Evolutionary conservation across 2,888 invertebrate genomes (phyloP), one percentile per base, ranked within the genome.

Genomic region (Linnaemya tessellans): DNA sequence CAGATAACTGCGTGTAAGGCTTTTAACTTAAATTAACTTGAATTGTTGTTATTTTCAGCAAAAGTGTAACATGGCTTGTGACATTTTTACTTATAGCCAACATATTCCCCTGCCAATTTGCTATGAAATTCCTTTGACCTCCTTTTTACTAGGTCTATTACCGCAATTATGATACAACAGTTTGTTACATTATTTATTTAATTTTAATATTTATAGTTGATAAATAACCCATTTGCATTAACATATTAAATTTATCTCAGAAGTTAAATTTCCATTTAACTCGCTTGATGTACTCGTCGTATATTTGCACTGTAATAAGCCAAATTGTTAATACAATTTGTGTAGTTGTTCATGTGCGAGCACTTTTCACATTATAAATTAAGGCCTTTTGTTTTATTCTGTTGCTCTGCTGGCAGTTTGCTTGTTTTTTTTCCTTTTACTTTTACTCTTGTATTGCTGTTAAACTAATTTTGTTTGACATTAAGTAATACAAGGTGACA

Each of bases 401-500:
- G 18, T 35, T 64, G 41, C 46, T 46, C 51, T 41, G 68, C 13
- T 2, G 9, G n/a, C 38, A 20, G 10, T 22, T 65, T 73, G 58
- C 25, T 43, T 62, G 30, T 65, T 18, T 1, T 13, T 64, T n/a
- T 25, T 51, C 9, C 18, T 73, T 49, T 68, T 51, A 62, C 49
- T 60, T 74, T 74, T 67, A 41, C 67, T 74, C 49, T 54, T 79
- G 64, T 75, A 46, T 73, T 56, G 78, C 75, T 85, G 80, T 79
- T 49, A 75, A 81, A 88, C 87, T 89, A 89, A 90, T 87, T 89
- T 89, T 84, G 87, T 87, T 88, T 89, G 90, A 89, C 89, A 88
- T 87, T 87, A 88, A 89, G 86, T 86, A 86, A 84, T 80, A 88
- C 87, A 89, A 87, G 89, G 88, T 90, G 90, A 89, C 89, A 90